A percentile compares a stretch with the other conserved stretches of the same genome.
Evolutionary conservation across 2,113 vertebrate species (phyloP).

Genomic region (Hypanus sabinus): DNA sequence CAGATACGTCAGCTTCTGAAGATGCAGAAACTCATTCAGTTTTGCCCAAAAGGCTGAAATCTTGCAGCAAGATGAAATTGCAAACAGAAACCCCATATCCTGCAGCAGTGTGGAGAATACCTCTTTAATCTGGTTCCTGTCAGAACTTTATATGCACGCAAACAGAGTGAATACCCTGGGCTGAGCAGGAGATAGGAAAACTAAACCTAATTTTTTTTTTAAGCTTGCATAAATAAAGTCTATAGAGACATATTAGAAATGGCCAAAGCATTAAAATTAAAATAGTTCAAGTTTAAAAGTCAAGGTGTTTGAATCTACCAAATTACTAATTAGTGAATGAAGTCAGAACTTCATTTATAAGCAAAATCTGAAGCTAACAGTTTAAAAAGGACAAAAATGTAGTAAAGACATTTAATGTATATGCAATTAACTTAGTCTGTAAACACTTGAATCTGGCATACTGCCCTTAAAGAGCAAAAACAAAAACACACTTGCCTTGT

Average conservation of each 20-base stretch:
- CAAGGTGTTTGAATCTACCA: background rate
- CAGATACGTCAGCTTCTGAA: background rate
- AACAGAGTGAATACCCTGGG: background rate
- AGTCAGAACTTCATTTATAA: slow-evolving; percentile 18
- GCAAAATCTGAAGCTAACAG: background rate
- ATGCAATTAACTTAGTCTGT: slow-evolving; percentile 21
- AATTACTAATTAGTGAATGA: slow-evolving; percentile 13
- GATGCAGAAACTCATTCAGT: background rate
- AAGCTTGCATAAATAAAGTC: background rate
- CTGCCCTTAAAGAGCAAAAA: slow-evolving; percentile 4
- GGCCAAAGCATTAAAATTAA: background rate
- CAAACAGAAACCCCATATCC: background rate
- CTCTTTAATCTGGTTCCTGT: background rate
- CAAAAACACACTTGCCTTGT: slow-evolving; percentile 12
- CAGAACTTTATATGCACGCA: background rate
- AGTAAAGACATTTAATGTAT: background rate
- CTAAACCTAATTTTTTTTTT: background rate
- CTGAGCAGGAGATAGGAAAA: background rate
- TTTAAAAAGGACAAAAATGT: background rate
- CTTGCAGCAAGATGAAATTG: background rate
- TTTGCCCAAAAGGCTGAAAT: background rate
- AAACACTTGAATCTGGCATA: slow-evolving; percentile 32
- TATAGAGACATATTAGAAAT: background rate
- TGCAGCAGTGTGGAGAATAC: background rate
- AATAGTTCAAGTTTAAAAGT: background rate